Percentiles rank a stretch among this genome's conserved stretches.
Conservation (phyloP, 2,113 vertebrate genomes). For the Chloebia gouldiae region DNA sequence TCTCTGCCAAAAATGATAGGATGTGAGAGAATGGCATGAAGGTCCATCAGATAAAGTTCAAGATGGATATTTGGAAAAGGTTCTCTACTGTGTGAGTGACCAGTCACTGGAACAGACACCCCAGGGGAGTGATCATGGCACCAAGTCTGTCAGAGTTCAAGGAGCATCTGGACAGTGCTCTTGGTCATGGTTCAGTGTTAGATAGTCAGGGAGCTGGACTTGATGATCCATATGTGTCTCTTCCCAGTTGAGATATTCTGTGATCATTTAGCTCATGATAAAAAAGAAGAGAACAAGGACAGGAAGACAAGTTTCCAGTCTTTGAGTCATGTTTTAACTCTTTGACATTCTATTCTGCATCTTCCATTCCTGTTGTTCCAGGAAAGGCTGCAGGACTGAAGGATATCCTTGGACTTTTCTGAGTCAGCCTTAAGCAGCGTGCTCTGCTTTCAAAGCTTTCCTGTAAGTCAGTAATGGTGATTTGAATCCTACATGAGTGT, state of each 20-base stretch:
- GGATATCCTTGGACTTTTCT: not conserved
- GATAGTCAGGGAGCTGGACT: not conserved
- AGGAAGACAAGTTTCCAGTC: not conserved
- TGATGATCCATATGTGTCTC: not conserved
- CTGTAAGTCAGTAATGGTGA: not conserved
- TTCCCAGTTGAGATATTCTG: not conserved
- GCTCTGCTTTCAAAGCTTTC: not conserved
- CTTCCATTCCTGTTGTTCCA: not conserved
- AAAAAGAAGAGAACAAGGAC: not conserved
- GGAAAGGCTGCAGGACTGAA: not conserved
- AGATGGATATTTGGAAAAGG: not conserved
- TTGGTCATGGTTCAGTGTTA: not conserved
- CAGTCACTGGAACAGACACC: not conserved
- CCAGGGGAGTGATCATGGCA: not conserved
- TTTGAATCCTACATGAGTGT: not conserved
- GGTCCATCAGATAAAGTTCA: not conserved
- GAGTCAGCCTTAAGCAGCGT: not conserved
- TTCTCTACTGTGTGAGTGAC: not conserved
- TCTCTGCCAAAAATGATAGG: not conserved
- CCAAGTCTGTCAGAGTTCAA: not conserved
- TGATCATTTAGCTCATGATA: not conserved
- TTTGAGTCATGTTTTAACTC: not conserved
- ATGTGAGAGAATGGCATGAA: not conserved
- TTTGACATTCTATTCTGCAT: not conserved
- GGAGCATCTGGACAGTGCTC: not conserved